Evolutionary conservation across 37 sponge, comb jelly and placozoan species (phyloP).

Genomic region (Crambe crambe): DNA sequence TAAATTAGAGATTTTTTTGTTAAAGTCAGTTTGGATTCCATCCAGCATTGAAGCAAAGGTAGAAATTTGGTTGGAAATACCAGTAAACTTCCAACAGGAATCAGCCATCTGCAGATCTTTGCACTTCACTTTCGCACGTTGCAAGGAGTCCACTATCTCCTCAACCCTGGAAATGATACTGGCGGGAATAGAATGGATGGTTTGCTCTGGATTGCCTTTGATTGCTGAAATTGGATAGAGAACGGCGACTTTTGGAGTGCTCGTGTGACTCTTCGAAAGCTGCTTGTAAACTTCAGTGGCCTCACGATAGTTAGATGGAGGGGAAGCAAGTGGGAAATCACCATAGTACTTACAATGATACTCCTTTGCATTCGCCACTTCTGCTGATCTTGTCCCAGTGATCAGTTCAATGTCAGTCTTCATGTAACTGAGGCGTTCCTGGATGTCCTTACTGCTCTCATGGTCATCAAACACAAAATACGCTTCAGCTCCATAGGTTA

Average conservation of each 20-base stretch:
- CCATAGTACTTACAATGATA: not conserved
- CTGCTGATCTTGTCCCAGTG: not conserved
- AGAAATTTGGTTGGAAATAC: not conserved
- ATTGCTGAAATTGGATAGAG: too few relatives aligned
- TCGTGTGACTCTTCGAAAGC: too few relatives aligned
- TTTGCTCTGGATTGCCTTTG: too few relatives aligned
- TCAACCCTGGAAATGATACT: too few relatives aligned
- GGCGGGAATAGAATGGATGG: too few relatives aligned
- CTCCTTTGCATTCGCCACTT: not conserved
- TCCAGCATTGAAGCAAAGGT: not conserved
- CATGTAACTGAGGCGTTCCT: not conserved
- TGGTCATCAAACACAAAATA: not conserved
- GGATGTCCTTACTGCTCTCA: not conserved
- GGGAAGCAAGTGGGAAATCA: not conserved
- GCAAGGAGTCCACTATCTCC: too few relatives aligned
- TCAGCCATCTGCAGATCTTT: not conserved
- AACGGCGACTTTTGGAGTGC: too few relatives aligned
- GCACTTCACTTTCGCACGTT: too few relatives aligned
- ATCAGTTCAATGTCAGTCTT: not conserved
- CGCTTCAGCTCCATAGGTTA: not conserved
- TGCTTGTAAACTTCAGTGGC: too few relatives aligned
- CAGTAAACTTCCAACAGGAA: not conserved
- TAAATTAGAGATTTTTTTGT: not conserved
- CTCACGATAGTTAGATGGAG: not conserved
- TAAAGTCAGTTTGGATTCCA: not conserved